Evolutionary conservation across 2,113 vertebrate genomes (phyloP).

Genomic region (Corythoichthys intestinalis): DNA sequence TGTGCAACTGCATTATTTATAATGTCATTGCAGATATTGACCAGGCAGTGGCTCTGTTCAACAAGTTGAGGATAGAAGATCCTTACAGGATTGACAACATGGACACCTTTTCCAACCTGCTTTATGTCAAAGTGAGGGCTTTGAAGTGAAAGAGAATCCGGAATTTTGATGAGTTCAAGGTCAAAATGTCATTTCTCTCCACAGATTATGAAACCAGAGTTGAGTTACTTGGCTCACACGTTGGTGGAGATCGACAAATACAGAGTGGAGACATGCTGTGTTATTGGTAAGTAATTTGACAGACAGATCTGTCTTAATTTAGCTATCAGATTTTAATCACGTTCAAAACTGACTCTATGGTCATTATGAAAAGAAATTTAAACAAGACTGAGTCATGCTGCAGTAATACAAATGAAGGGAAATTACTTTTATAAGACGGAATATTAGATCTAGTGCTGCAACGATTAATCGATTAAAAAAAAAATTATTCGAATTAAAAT

Average conservation of each 20-base stretch:
- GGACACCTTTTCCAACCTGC: constrained; percentile 97
- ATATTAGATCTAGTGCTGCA: no score
- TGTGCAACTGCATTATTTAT: not conserved
- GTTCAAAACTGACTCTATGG: no score
- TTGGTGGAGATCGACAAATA: constrained; percentile 99
- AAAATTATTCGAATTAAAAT: no score
- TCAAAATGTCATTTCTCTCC: constrained; percentile 13
- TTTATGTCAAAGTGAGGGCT: constrained; percentile 90
- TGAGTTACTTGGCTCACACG: constrained; percentile 96
- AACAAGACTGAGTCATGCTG: no score
- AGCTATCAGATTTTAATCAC: no score
- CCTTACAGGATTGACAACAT: constrained; percentile 98
- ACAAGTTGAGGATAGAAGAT: constrained; percentile 91
- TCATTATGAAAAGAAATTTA: no score
- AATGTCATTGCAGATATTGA: constrained; percentile 86
- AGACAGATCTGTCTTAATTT: not conserved
- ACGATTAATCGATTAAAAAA: no score
- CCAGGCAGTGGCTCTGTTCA: constrained; percentile 94
- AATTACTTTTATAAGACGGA: no score
- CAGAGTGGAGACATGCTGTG: constrained; percentile 96
- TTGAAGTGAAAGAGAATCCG: not conserved
- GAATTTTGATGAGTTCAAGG: not conserved
- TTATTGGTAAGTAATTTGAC: constrained; percentile 81
- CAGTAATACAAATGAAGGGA: no score
- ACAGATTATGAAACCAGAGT: constrained; percentile 96